phyloP scores from a whole-genome alignment of 2,113 vertebrate species.

The Rhinolophus ferrumequinum region DNA sequence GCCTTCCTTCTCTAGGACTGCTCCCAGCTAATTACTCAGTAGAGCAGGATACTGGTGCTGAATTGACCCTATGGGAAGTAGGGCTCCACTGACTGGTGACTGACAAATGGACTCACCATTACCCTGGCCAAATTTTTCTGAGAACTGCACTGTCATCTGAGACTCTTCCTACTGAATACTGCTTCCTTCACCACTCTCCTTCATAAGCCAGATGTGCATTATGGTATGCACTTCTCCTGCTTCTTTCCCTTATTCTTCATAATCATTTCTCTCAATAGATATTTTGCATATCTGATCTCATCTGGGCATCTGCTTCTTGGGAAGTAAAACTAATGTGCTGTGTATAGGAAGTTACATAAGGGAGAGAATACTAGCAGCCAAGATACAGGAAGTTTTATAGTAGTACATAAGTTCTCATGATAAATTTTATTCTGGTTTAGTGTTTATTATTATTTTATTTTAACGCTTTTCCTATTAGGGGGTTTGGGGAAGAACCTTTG shows the following conservation, averaged over 20 bases:
- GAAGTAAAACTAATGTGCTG: neutral
- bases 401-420: neutral
- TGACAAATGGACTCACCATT: neutral
- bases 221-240: neutral
- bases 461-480: constrained; percentile 9
- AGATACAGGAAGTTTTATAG: neutral
- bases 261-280: neutral
- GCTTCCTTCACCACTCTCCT: neutral
- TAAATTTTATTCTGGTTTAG: constrained; percentile 1
- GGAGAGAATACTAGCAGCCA: neutral
- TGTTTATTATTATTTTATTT: neutral
- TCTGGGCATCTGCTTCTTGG: neutral
- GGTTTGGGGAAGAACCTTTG: neutral
- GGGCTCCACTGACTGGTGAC: neutral
- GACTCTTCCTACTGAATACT: neutral
- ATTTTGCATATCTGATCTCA: neutral
- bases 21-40: neutral
- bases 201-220: neutral
- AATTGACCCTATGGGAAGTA: neutral
- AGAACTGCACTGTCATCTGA: neutral
- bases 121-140: neutral
- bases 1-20: neutral
- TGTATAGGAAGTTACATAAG: neutral
- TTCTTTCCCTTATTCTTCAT: neutral
- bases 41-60: neutral